These are phyloP conservation scores for Falco biarmicus DNA, from an alignment of 2,797 vertebrate species.

Conservation along the genomic window DNA sequence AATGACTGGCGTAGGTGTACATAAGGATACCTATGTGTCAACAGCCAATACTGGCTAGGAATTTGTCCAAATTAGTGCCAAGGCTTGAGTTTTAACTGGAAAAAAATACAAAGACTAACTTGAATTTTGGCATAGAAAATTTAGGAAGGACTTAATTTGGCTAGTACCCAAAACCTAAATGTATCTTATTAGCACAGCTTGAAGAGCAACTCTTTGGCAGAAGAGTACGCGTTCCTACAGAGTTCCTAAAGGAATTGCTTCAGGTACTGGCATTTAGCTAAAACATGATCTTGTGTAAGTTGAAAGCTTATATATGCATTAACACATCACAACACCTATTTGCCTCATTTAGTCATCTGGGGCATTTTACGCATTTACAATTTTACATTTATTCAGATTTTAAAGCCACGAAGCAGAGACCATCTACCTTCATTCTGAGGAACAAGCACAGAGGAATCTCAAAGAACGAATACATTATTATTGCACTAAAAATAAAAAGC, in stretches of 20 bases:
- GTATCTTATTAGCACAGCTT: not conserved
- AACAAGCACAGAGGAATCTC: not conserved
- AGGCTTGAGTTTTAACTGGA: not conserved
- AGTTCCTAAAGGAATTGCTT: not conserved
- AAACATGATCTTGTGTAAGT: not conserved
- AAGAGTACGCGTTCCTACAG: not conserved
- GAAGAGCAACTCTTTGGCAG: not conserved
- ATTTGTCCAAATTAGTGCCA: not conserved
- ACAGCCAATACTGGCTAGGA: not conserved
- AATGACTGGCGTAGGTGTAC: not conserved
- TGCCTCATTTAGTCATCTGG: not conserved
- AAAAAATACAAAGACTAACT: not conserved
- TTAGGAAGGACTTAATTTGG: not conserved
- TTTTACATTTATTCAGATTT: not conserved
- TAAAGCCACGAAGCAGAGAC: not conserved
- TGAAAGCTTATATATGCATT: not conserved
- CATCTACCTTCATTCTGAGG: not conserved
- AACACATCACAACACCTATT: not conserved
- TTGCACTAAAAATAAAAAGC: not conserved
- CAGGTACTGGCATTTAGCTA: not conserved
- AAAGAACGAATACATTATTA: not conserved
- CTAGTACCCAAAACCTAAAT: not conserved
- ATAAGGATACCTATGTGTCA: not conserved
- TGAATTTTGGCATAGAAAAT: not conserved
- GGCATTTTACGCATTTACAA: not conserved